These are phyloP conservation scores for Fratercula arctica DNA, from an alignment of 2,797 vertebrate species.

Conservation along the genomic window DNA sequence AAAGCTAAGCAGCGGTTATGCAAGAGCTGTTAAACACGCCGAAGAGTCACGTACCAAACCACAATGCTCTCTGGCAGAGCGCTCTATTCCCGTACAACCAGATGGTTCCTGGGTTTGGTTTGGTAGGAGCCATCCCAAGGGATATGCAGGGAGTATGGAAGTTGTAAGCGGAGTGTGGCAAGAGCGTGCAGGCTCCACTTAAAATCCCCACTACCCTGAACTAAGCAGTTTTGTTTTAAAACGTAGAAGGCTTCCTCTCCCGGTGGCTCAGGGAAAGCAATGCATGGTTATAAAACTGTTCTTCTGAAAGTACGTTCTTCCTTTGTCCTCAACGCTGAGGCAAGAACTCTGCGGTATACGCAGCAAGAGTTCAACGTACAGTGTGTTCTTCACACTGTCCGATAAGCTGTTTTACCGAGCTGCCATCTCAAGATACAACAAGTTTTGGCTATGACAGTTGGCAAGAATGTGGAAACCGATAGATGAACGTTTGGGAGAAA, in stretches of 20 bases:
- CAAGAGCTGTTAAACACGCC: not conserved
- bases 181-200: not conserved
- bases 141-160: rapidly evolving
- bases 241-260: not conserved
- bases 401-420: not conserved
- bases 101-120: rapidly evolving
- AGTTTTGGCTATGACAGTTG: not conserved
- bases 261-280: not conserved
- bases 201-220: not conserved
- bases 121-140: not conserved
- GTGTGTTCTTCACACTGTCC: not conserved
- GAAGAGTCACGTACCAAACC: not conserved
- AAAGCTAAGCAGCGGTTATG: not conserved
- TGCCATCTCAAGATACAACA: not conserved
- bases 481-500: not conserved
- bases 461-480: not conserved
- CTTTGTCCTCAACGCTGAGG: not conserved
- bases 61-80: rapidly evolving
- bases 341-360: not conserved
- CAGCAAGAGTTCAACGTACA: not conserved
- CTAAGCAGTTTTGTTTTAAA: not conserved
- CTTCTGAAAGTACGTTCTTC: not conserved
- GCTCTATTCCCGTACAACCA: rapidly evolving
- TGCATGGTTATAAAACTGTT: not conserved
- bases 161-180: rapidly evolving